Conservation (phyloP, 1,140 invertebrate genomes). For the Lycorma delicatula region DNA sequence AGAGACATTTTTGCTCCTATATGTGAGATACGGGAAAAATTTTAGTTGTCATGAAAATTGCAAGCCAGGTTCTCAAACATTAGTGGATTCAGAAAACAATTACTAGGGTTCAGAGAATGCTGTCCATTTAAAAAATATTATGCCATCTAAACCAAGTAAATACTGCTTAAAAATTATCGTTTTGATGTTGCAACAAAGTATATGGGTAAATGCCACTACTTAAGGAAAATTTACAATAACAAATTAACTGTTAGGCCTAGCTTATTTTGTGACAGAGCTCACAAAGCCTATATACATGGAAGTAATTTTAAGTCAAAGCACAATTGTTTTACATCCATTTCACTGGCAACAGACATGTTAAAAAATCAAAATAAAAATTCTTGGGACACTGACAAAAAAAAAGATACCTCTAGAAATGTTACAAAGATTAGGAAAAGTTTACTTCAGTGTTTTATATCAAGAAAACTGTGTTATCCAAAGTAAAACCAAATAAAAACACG, state of each 20-base stretch:
- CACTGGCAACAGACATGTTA: slow-evolving; percentile 17
- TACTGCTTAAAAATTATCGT: slow-evolving; percentile 18
- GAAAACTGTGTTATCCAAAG: too few species aligned
- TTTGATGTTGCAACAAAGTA: slow-evolving; percentile 30
- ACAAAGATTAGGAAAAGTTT: too few species aligned
- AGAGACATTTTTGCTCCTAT: slow-evolving; percentile 27
- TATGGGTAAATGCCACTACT: slow-evolving; percentile 33
- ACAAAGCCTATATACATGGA: slow-evolving; percentile 15
- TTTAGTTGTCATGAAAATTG: slow-evolving; percentile 28
- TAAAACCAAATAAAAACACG: too few species aligned
- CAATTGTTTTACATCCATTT: slow-evolving; percentile 22
- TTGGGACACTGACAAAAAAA: too few species aligned
- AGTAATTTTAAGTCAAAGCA: slow-evolving; percentile 23
- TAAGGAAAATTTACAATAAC: slow-evolving; percentile 32
- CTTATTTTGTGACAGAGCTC: slow-evolving; percentile 13
- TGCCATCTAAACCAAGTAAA: slow-evolving; percentile 40
- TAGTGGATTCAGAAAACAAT: slow-evolving; percentile 34
- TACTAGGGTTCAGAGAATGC: slow-evolving; percentile 35
- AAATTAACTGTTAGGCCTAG: not conserved
- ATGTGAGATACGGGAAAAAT: slow-evolving; percentile 22
- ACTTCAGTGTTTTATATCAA: too few species aligned
- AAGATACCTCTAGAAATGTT: too few species aligned
- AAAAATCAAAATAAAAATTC: slow-evolving; percentile 16
- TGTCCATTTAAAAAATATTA: slow-evolving; percentile 35
- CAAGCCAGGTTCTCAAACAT: slow-evolving; percentile 21